These are phyloP conservation scores for Stictocephala bisonia DNA, from an alignment of 2,888 invertebrate genomes.

Conservation along the genomic window DNA sequence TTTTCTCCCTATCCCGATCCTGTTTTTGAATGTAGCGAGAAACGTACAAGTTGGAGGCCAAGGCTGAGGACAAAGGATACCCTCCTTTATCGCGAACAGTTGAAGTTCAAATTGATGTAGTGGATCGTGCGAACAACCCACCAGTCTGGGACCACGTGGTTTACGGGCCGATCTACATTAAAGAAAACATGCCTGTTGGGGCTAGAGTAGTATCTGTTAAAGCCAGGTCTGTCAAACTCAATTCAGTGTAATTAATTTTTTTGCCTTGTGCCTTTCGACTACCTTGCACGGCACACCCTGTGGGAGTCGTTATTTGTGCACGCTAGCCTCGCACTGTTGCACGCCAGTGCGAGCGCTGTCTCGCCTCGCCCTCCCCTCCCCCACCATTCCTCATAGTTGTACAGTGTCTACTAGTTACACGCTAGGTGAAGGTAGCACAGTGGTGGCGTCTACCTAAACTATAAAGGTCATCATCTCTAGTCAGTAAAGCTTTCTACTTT, in stretches of 20 bases:
- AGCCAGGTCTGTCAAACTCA: conserved; percentile 89
- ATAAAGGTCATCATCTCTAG: too few species aligned
- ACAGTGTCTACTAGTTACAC: too few species aligned
- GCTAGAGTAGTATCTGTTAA: conserved; percentile 98
- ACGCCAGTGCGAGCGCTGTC: conserved; percentile 3
- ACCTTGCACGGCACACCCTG: conserved; percentile 52
- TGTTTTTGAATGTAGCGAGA: conserved; percentile 84
- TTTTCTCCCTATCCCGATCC: conserved; percentile 65
- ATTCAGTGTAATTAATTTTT: conserved; percentile 49
- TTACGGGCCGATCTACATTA: conserved; percentile 97
- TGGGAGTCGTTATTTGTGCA: conserved; percentile 49
- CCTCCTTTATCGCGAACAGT: conserved; percentile 96
- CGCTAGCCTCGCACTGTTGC: conserved; percentile 17
- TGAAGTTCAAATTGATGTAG: conserved; percentile 98
- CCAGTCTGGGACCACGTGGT: conserved; percentile 97
- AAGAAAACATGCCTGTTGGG: conserved; percentile 98
- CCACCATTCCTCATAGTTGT: too few species aligned
- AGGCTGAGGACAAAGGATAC: conserved; percentile 97
- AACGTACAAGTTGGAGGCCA: conserved; percentile 98
- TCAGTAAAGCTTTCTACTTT: too few species aligned
- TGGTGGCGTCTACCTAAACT: too few species aligned
- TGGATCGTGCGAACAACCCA: conserved; percentile 97
- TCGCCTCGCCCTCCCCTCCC: conserved; percentile 5
- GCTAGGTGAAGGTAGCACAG: conserved; percentile 29
- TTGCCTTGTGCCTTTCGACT: conserved; percentile 53